Conservation (phyloP, 2,797 vertebrate genomes). For the Taeniopygia guttata region DNA sequence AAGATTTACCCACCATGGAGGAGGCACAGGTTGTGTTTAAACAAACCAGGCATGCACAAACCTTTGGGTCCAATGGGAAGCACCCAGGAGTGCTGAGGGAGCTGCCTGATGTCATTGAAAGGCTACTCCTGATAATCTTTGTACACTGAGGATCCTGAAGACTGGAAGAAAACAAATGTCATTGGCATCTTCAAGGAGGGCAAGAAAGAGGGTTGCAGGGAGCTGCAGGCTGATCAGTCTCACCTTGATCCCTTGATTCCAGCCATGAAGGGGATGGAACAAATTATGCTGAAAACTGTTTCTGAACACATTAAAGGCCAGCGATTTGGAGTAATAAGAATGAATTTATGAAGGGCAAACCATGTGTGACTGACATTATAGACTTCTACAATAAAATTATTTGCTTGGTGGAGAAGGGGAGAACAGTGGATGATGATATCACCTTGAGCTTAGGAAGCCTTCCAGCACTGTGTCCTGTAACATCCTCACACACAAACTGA, state of each 20-base stretch:
- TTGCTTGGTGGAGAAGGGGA: not conserved
- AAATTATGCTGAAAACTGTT: not conserved
- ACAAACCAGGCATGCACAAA: not conserved
- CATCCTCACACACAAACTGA: not conserved
- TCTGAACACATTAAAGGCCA: not conserved
- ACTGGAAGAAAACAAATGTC: not conserved
- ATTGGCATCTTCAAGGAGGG: not conserved
- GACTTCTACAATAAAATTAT: not conserved
- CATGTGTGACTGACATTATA: rapidly evolving
- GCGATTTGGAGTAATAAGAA: not conserved
- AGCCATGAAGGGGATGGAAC: no score
- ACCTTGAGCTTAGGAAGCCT: not conserved
- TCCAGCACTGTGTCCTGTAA: not conserved
- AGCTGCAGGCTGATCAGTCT: not conserved
- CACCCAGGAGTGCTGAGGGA: not conserved
- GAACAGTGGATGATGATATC: not conserved
- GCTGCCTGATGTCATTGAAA: not conserved
- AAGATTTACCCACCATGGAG: not conserved
- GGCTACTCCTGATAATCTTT: not conserved
- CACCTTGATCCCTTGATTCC: not conserved
- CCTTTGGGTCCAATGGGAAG: not conserved
- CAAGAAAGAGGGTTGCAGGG: not conserved
- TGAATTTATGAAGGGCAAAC: not conserved
- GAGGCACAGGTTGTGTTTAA: not conserved
- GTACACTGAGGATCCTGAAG: not conserved